Conservation (phyloP, 2,113 vertebrate species). For the Trinectes maculatus region DNA sequence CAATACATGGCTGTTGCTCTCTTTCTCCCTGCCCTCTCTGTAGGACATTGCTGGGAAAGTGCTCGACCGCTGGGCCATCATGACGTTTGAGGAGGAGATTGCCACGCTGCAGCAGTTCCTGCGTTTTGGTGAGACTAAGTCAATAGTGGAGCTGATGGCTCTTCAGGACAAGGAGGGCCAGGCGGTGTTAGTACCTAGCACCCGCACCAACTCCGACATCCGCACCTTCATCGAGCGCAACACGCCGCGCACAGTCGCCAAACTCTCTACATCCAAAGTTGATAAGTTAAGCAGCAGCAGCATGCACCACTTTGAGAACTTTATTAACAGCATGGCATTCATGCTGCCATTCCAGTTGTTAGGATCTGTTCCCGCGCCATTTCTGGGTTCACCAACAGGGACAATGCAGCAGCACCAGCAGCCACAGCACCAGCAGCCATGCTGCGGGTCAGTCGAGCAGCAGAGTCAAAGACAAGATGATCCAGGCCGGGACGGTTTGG, state of each 20-base stretch:
- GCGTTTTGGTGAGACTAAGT: slow-evolving; percentile 98
- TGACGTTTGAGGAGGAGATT: slow-evolving; percentile 96
- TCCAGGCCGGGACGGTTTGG: slow-evolving; percentile 44
- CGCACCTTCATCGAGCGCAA: slow-evolving; percentile 95
- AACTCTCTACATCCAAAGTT: slow-evolving; percentile 77
- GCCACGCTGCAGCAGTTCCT: slow-evolving; percentile 96
- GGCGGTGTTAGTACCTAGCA: slow-evolving; percentile 85
- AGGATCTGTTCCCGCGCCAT: slow-evolving; percentile 88
- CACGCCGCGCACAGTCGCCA: slow-evolving; percentile 75
- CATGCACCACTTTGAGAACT: slow-evolving; percentile 94
- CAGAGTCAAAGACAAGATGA: slow-evolving; percentile 53
- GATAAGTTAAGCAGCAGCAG: slow-evolving; percentile 84
- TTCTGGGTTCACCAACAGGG: slow-evolving; percentile 87
- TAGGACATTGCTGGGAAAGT: slow-evolving; percentile 97
- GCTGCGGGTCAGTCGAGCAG: slow-evolving; percentile 63
- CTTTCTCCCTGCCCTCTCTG: slow-evolving; percentile 17
- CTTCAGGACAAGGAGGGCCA: slow-evolving; percentile 96
- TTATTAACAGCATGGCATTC: slow-evolving; percentile 94
- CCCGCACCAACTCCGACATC: slow-evolving; percentile 91
- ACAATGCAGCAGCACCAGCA: slow-evolving; percentile 74
- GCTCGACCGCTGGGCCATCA: slow-evolving; percentile 96
- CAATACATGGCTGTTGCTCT: neutral
- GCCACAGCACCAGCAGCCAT: slow-evolving; percentile 74
- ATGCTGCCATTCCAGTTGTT: slow-evolving; percentile 96
- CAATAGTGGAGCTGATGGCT: slow-evolving; percentile 97